Evolutionary conservation across 1,140 invertebrate species (phyloP).

Genomic region (Elymnias hypermnestra): DNA sequence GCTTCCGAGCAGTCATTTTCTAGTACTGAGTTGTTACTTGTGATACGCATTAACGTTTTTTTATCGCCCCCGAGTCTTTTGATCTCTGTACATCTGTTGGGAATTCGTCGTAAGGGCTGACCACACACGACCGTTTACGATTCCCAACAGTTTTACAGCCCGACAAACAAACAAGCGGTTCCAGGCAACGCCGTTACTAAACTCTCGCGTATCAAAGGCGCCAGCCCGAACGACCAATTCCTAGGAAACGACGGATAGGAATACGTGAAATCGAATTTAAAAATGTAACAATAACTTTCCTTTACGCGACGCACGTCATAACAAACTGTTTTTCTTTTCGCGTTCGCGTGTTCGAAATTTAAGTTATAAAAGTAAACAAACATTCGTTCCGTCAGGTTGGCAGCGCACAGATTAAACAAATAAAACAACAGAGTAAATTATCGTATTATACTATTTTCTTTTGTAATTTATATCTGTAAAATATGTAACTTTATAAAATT

Average conservation of each 20-base stretch:
- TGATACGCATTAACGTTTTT: constrained; percentile 63
- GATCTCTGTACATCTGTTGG: constrained; percentile 66
- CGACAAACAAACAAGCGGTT: constrained; percentile 69
- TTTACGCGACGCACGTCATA: constrained; percentile 17
- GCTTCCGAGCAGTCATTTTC: constrained; percentile 14
- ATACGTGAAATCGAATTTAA: constrained; percentile 22
- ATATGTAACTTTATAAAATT: too few species aligned
- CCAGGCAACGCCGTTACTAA: constrained; percentile 55
- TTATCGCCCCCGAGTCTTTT: constrained; percentile 60
- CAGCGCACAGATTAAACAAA: too few species aligned
- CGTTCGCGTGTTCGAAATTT: constrained; percentile 7
- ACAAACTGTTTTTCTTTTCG: constrained; percentile 15
- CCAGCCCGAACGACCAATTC: constrained; percentile 47
- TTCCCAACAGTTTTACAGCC: constrained; percentile 64
- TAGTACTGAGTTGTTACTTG: constrained; percentile 63
- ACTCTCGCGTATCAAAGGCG: constrained; percentile 60
- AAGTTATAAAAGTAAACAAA: constrained; percentile 1
- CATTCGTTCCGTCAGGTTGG: background rate
- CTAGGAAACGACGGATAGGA: constrained; percentile 24
- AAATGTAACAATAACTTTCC: constrained; percentile 24
- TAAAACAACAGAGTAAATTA: too few species aligned
- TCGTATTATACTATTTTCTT: too few species aligned
- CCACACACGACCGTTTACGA: constrained; percentile 73
- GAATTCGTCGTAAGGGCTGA: constrained; percentile 69
- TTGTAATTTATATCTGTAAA: too few species aligned